Conservation (phyloP, 2,888 invertebrate genomes). For the Mesorhabditis belari region DNA sequence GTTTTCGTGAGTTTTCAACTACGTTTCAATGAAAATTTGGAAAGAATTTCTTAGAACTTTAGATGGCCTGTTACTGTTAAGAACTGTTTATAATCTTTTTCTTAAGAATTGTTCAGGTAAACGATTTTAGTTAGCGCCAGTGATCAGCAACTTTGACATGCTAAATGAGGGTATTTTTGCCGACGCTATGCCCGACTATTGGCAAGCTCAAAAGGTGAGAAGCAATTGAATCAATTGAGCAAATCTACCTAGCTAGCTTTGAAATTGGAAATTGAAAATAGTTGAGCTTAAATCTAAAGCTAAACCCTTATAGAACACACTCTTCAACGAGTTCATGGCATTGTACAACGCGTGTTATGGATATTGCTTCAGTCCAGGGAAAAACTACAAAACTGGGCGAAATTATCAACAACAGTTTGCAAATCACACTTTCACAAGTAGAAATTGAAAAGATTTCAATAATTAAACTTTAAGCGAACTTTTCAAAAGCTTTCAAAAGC, state of each 20-base stretch:
- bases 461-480: not conserved
- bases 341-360: conserved; percentile 28
- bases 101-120: too few relatives aligned
- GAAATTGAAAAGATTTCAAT: not conserved
- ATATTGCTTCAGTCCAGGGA: conserved; percentile 12
- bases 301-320: conserved; percentile 4
- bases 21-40: too few relatives aligned
- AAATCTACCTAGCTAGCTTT: too few relatives aligned
- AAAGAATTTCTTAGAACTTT: too few relatives aligned
- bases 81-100: too few relatives aligned
- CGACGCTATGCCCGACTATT: not conserved
- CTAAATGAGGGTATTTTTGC: too few relatives aligned
- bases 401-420: conserved; percentile 2
- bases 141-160: not conserved
- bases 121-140: not conserved
- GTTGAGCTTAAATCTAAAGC: not conserved
- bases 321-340: conserved; percentile 5
- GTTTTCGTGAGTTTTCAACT: too few relatives aligned
- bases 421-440: conserved; percentile 3
- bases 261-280: not conserved
- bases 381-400: not conserved
- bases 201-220: too few relatives aligned
- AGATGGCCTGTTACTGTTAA: too few relatives aligned
- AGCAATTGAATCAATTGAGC: too few relatives aligned
- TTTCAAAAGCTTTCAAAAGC: too few relatives aligned